Percentiles rank a stretch among this genome's conserved stretches.
These are phyloP conservation scores for Zootermopsis nevadensis DNA, from an alignment of 2,888 invertebrate species.

Conservation along the genomic window DNA sequence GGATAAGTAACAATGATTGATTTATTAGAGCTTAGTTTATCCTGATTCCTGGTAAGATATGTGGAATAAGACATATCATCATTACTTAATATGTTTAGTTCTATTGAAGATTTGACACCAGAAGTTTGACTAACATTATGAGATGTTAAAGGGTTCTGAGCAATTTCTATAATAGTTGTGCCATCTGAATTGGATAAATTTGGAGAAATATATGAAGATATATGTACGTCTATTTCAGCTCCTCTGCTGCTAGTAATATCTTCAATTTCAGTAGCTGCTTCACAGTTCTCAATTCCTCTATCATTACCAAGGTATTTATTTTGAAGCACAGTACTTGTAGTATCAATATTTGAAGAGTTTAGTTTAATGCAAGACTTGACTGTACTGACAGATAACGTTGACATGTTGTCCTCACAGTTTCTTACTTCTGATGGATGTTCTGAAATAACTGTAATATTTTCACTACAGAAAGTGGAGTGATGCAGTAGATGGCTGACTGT, in stretches of 20 bases:
- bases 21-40: neutral
- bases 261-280: neutral
- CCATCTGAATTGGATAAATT: neutral
- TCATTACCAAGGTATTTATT: neutral
- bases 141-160: neutral
- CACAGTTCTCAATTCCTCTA: neutral
- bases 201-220: too few relatives aligned
- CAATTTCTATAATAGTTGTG: neutral
- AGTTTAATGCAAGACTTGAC: neutral
- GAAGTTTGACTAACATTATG: neutral
- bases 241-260: neutral
- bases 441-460: conserved; percentile 15
- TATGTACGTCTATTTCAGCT: neutral
- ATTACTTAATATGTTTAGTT: neutral
- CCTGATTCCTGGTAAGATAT: neutral
- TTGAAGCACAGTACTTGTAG: neutral
- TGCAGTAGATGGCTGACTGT: neutral
- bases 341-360: neutral
- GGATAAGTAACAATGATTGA: neutral
- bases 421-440: conserved; percentile 19
- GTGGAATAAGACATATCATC: neutral
- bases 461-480: neutral
- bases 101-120: neutral
- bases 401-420: neutral
- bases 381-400: neutral